These are phyloP conservation scores for Parapristionchus giblindavisi DNA, from an alignment of 2,888 invertebrate species.

Conservation along the genomic window DNA sequence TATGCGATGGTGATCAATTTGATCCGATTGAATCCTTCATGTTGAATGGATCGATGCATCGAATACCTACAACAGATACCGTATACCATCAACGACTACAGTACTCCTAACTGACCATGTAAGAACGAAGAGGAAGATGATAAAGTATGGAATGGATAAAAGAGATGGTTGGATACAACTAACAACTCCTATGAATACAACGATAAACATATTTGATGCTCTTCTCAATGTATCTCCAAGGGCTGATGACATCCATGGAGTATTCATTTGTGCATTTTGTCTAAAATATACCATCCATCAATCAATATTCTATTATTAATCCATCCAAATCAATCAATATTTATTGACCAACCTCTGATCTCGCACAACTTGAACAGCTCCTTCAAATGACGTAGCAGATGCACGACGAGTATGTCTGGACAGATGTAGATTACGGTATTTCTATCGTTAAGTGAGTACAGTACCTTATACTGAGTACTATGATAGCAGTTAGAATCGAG, in stretches of 20 bases:
- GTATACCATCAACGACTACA: neutral
- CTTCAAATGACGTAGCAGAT: too few species aligned
- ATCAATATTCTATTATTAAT: neutral
- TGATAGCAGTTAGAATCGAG: neutral
- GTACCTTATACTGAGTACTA: conserved; percentile 20
- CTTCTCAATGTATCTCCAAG: conserved; percentile 48
- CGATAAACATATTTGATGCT: conserved; percentile 58
- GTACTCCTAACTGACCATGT: conserved; percentile 62
- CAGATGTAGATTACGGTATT: neutral
- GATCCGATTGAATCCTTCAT: conserved; percentile 52
- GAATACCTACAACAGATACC: conserved; percentile 5
- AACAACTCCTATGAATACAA: conserved; percentile 56
- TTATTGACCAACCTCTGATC: too few species aligned
- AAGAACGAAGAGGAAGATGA: conserved; percentile 58
- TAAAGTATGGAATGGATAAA: conserved; percentile 60
- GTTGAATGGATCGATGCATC: conserved; percentile 10
- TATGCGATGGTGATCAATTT: conserved; percentile 46
- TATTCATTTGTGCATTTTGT: neutral
- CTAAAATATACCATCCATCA: neutral
- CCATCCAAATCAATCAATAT: too few species aligned
- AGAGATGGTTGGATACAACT: conserved; percentile 65
- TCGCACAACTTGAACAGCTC: too few species aligned
- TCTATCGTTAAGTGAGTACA: neutral
- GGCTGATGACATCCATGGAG: conserved; percentile 31
- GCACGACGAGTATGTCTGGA: too few species aligned